These are phyloP conservation scores for Anguilla megastoma DNA, from an alignment of 2,797 vertebrate genomes.

Conservation along the genomic window DNA sequence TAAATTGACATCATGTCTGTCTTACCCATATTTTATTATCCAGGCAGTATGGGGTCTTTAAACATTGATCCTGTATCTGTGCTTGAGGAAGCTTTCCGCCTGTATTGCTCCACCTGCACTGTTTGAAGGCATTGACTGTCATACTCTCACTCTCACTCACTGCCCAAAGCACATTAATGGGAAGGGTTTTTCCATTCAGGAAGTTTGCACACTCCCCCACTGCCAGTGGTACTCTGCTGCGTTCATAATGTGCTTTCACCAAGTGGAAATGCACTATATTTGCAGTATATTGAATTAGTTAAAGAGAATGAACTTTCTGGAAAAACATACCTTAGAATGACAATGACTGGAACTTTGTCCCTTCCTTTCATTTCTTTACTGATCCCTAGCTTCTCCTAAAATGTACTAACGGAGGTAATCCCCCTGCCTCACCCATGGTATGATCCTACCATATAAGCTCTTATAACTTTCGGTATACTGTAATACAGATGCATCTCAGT, in stretches of 20 bases:
- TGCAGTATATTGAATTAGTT: neutral
- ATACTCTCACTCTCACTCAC: neutral
- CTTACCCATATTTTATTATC: neutral
- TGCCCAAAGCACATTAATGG: constrained; percentile 13
- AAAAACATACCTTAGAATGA: constrained; percentile 7
- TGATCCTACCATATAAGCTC: neutral
- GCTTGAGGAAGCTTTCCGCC: neutral
- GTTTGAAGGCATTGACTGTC: neutral
- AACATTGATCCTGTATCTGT: neutral
- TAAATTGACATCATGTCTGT: neutral
- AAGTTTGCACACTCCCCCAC: neutral
- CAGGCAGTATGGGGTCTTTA: neutral
- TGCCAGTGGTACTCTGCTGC: neutral
- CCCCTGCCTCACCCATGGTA: constrained; percentile 2
- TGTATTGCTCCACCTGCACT: neutral
- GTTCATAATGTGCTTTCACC: neutral
- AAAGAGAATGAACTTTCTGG: neutral
- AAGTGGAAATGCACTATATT: neutral
- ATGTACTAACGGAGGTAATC: neutral
- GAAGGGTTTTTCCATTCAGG: neutral
- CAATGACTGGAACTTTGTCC: neutral
- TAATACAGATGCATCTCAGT: neutral
- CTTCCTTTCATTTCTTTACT: neutral
- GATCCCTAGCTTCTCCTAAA: neutral
- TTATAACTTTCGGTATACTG: neutral